Percentiles rank a stretch among this genome's conserved stretches.
These are phyloP conservation scores for Characodon lateralis DNA, from an alignment of 2,797 vertebrate genomes.

Conservation along the genomic window DNA sequence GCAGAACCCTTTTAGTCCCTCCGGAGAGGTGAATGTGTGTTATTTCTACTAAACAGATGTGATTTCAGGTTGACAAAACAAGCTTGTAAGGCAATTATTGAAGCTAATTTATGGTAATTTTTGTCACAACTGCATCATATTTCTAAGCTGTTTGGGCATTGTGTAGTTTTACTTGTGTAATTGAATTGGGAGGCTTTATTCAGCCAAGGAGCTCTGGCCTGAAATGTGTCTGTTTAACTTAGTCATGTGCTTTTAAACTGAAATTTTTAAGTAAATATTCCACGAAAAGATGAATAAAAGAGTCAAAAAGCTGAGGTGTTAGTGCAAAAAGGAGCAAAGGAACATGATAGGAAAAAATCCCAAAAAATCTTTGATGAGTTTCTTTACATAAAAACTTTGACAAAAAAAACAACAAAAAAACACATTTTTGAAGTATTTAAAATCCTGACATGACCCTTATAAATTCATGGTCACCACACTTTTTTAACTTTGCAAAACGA, in stretches of 20 bases:
- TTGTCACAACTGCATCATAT: conserved; percentile 65
- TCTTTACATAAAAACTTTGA: conserved; percentile 73
- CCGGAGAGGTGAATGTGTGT: conserved; percentile 49
- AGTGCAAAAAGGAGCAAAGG: conserved; percentile 88
- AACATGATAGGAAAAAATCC: conserved; percentile 48
- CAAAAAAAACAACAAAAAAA: conserved; percentile 70
- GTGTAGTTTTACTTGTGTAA: conserved; percentile 56
- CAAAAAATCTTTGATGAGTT: conserved; percentile 52
- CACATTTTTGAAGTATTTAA: conserved; percentile 75
- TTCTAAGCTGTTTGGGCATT: conserved; percentile 74
- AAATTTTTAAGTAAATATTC: conserved; percentile 53
- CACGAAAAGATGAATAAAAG: conserved; percentile 33
- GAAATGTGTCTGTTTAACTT: conserved; percentile 41
- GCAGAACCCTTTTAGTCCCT: conserved; percentile 61
- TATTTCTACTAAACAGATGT: conserved; percentile 55
- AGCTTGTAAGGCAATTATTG: conserved; percentile 79
- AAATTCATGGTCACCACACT: conserved; percentile 50
- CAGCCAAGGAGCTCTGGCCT: conserved; percentile 48
- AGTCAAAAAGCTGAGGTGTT: conserved; percentile 77
- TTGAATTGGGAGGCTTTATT: conserved; percentile 36
- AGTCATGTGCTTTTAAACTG: conserved; percentile 26
- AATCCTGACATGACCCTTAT: conserved; percentile 65
- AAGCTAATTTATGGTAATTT: conserved; percentile 68
- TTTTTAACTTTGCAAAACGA: conserved; percentile 82
- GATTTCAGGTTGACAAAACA: conserved; percentile 61